Base-by-base conservation (phyloP, 1,140 invertebrate species). In the Drosophila sp. region DNA sequence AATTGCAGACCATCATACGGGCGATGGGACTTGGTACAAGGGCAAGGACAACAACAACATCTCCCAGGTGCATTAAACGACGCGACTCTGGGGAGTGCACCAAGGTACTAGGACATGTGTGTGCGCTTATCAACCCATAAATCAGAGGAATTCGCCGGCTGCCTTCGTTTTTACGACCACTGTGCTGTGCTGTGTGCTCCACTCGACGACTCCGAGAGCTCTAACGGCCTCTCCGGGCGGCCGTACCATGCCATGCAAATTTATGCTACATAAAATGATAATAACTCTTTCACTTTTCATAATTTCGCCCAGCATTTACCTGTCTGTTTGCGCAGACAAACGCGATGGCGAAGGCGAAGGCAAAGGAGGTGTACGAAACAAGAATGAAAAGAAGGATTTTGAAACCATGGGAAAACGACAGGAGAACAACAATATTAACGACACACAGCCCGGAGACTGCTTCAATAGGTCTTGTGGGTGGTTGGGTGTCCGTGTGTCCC, bases 201-300 rank as follows among this genome's bases (percentile, higher is more conserved):
- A 47, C 57, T 32, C 38, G 17, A 40, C 38, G 17, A 40, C 60
- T 17, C 40, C 55, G 38, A 54, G 41, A 54, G 41, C 54, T 23
- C 58, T 17, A 50, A 30, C 35, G 41, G 60, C 17, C 76, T 75
- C 63, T 67, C 63, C 60, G 47, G 61, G 66, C 63, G 67, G 67
- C 35, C 35, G 10, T 10, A 10, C 35, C 63, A 56, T 62, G 30
- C 44, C 73, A 79, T 76, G 76, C 66, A 79, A 79, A 79, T 79
- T 79, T 79, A 79, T 79, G 76, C 73, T 66, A 76, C 76, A 79
- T 79, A 79, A 79, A 79, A 79, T 79, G 76, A 80, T 74, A 77
- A 80, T 80, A 80, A 77, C 74, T 80, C 77, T 80, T 80, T 80
- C 74, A 74, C 74, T 77, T 80, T 80, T 80, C 70, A 73, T 77